These are phyloP conservation scores for Esox lucius DNA, from an alignment of 2,797 vertebrate species.

Conservation along the genomic window DNA sequence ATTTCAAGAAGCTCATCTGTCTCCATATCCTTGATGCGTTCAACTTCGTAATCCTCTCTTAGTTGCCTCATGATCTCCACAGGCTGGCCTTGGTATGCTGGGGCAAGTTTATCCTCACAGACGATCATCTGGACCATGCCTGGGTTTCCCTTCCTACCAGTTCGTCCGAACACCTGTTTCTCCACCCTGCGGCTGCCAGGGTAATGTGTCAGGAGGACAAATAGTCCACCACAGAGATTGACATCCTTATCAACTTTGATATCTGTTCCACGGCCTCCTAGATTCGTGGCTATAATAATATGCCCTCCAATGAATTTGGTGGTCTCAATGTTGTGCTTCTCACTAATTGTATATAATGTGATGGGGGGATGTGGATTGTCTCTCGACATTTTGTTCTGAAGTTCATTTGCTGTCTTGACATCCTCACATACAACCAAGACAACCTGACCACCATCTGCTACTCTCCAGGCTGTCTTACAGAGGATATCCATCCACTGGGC, in stretches of 20 bases:
- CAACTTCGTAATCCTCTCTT: slow-evolving; percentile 39
- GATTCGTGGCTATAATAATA: slow-evolving; percentile 49
- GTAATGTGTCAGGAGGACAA: slow-evolving; percentile 51
- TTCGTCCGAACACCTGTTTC: slow-evolving; percentile 53
- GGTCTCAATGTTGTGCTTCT: slow-evolving; percentile 43
- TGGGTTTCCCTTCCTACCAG: slow-evolving; percentile 48
- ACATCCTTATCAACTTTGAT: slow-evolving; percentile 43
- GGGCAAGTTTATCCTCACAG: slow-evolving; percentile 34
- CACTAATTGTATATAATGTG: slow-evolving; percentile 46
- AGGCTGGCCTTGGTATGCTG: slow-evolving; percentile 35
- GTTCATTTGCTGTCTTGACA: slow-evolving; percentile 44
- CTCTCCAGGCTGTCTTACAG: slow-evolving; percentile 24
- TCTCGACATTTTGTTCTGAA: slow-evolving; percentile 21
- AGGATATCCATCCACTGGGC: slow-evolving; percentile 30
- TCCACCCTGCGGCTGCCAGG: slow-evolving; percentile 48
- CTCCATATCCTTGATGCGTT: slow-evolving; percentile 38
- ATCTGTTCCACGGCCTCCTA: slow-evolving; percentile 49
- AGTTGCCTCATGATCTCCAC: slow-evolving; percentile 41
- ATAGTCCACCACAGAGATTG: slow-evolving; percentile 44
- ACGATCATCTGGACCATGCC: slow-evolving; percentile 51
- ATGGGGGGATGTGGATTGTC: slow-evolving; percentile 14
- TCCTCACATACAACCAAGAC: slow-evolving; percentile 46
- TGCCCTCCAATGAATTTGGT: slow-evolving; percentile 28
- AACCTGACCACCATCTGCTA: slow-evolving; percentile 27
- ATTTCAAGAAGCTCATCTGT: slow-evolving; percentile 40